Base-by-base conservation (phyloP, 2,888 invertebrate species). In the Hedychridium roseum region DNA sequence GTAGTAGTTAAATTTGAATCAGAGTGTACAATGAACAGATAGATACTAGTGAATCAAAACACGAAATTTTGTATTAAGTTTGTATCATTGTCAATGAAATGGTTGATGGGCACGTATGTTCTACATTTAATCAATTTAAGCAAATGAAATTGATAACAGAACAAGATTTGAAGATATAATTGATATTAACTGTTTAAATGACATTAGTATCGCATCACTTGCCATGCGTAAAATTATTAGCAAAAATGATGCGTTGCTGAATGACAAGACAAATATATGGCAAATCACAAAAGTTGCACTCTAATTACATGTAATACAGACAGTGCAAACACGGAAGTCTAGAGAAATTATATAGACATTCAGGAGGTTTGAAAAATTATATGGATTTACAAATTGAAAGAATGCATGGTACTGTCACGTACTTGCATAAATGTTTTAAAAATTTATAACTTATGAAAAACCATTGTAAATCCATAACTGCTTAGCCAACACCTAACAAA, bases 241-340 rank as follows among this genome's bases (percentile, higher is more conserved):
- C 36, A 45, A 37, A 43, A 46, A 46, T 37, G 51, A 47, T 45
- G 37, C 50, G 51, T 50, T 21, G 26, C 38, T 32, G 31, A 60
- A 57, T 58, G 59, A 60, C 47, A 57, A 51, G 58, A 66, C 64
- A 57, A 57, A 53, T 39, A 50, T 54, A 57, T 54, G 53, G 30
- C 38, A 42, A 50, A 38, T 57, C 41, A 59, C 53, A 49, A 57
- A 59, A 51, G 57, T 67, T 70, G 68, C 70, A 70, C 62, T 72
- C 68, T 71, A 73, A 66, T 67, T 58, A 69, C 70, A 70, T 67
- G 63, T 64, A 74, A 64, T 57, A 71, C 56, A 64, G 50, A 58
- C 55, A 51, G 66, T 61, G 66, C 66, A 60, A 61, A 70, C 63
- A 63, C 51, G 60, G 42, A 67, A 51, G 39, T 57, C 46, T 43